Evolutionary conservation across 2,797 vertebrate genomes (phyloP).

Genomic region (Peromyscus nudipes): DNA sequence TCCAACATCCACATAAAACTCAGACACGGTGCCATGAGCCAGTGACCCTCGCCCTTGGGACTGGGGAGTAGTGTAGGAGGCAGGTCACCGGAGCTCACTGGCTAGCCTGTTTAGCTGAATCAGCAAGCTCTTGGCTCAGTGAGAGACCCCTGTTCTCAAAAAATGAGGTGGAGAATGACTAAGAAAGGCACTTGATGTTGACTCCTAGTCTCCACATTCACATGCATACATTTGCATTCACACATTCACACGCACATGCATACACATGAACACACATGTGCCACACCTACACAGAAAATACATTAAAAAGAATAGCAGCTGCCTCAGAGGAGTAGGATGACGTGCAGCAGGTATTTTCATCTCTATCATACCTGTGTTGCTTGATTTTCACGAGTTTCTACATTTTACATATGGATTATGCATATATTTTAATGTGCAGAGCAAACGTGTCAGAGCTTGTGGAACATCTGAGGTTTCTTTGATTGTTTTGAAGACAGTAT

Average conservation of each 20-base stretch:
- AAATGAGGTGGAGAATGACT: background rate
- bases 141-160: background rate
- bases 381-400: conserved; percentile 23
- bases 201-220: background rate
- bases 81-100: background rate
- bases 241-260: background rate
- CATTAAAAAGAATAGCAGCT: background rate
- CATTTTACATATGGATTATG: background rate
- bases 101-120: background rate
- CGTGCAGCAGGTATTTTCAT: background rate
- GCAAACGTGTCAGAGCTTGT: background rate
- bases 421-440: background rate
- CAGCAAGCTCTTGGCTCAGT: background rate
- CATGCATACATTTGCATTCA: background rate
- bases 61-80: background rate
- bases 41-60: background rate
- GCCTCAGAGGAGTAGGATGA: background rate
- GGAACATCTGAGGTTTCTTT: conserved; percentile 3
- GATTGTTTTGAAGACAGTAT: background rate
- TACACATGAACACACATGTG: background rate
- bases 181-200: background rate
- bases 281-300: background rate
- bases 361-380: background rate
- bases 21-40: background rate
- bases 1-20: background rate